Conservation (phyloP, 1,140 invertebrate genomes). For the Drosophila navojoa region DNA sequence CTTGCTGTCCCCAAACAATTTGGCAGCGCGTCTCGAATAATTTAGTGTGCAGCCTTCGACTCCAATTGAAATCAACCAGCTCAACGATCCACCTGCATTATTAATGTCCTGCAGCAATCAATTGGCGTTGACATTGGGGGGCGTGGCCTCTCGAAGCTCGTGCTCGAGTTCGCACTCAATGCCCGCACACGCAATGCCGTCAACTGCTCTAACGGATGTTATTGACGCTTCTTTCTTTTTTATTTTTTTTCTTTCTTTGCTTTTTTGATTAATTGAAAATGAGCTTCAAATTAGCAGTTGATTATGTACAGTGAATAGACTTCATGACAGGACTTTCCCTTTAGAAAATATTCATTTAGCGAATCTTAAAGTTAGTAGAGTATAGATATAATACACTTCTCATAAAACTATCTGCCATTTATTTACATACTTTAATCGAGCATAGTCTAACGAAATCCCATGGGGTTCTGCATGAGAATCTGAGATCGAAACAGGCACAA, state of each 20-base stretch:
- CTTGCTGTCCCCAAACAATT: constrained; percentile 66
- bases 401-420: too few species aligned
- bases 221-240: constrained; percentile 36
- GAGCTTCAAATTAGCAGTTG: constrained; percentile 72
- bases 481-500: too few species aligned
- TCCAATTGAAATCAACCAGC: constrained; percentile 69
- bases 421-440: too few species aligned
- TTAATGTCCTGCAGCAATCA: constrained; percentile 65
- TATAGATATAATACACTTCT: too few species aligned
- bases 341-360: too few species aligned
- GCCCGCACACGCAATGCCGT: constrained; percentile 46
- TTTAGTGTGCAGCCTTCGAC: constrained; percentile 61
- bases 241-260: constrained; percentile 39
- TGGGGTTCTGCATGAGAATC: too few species aligned
- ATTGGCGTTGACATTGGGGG: constrained; percentile 68
- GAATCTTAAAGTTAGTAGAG: too few species aligned
- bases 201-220: constrained; percentile 36
- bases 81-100: constrained; percentile 64
- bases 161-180: neutral
- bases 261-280: constrained; percentile 79
- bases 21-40: constrained; percentile 60
- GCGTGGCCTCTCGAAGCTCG: neutral
- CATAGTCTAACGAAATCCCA: too few species aligned
- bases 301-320: constrained; percentile 54
- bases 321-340: neutral